Evolutionary conservation across 2,113 vertebrate species (phyloP), one percentile per base, ranked within the genome.

Genomic region (Mormoops blainvillei): DNA sequence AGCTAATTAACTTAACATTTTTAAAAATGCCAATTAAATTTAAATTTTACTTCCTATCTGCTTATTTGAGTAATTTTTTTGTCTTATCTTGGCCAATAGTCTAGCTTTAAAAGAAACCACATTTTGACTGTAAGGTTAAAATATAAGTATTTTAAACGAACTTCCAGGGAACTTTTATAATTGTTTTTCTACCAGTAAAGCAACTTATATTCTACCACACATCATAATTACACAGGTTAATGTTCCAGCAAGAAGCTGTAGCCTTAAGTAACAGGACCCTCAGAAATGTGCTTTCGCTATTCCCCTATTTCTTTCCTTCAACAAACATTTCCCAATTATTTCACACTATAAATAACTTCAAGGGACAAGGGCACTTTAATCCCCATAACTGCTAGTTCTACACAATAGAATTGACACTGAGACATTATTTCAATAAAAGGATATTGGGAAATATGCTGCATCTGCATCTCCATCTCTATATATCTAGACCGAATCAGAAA

Each of bases 301-400:
- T 85, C 54, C 74, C 56, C 61, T 96, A 94, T 58, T 85, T 94
- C 82, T 91, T 94, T 95, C 74, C 95, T 96, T 95, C 58, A 52
- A 96, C 76, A 92, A 87, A 96, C 96, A 97, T 89, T 92, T 97
- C 97, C 96, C 97, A 94, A 85, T 97, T 73, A 87, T 76, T 93
- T 96, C 56, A 92, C 14, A 87, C 36, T 97, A 84, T 48, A 91
- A 96, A 61, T 90, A 91, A 96, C 76, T 93, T 94, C 20, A 81
- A 96, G 97, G 97, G 96, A 97, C 97, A 92, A 97, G 97, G 97
- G 97, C 31, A 95, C 94, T 85, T 96, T 95, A 97, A 96, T 96
- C 80, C 97, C 97, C 86, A 18, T 73, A 93, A 97, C 80, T 96
- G 91, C 93, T 95, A 92, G 33, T 95, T 97, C 96, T 96, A 95